These are phyloP conservation scores for zebrafish (Danio rerio) DNA, from an alignment of 2,113 vertebrate species.

Conservation along the genomic window GRCz12tu NC_133200.1:17842501-17843000, in stretches of 20 bases:
- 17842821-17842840: too few species aligned
- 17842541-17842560: slow-evolving; percentile 5
- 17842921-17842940: too few species aligned
- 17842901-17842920: too few species aligned
- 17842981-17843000: too few species aligned
- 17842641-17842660: not conserved
- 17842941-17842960: too few species aligned
- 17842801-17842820: too few species aligned
- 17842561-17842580: not conserved
- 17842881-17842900: too few species aligned
- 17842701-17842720: not conserved
- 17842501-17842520: slow-evolving; percentile 17
- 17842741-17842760: not conserved
- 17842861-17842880: too few species aligned
- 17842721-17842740: not conserved
- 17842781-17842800: too few species aligned
- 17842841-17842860: too few species aligned
- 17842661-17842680: not conserved
- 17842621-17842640: not conserved
- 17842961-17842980: too few species aligned
- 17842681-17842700: not conserved
- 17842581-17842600: slow-evolving; percentile 20
- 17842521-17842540: slow-evolving; percentile 16
- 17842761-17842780: not conserved
- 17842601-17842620: not conserved